Evolutionary conservation across 2,888 invertebrate genomes (phyloP), one percentile per base, ranked within the genome.

Genomic region (Stenotaenia linearis): DNA sequence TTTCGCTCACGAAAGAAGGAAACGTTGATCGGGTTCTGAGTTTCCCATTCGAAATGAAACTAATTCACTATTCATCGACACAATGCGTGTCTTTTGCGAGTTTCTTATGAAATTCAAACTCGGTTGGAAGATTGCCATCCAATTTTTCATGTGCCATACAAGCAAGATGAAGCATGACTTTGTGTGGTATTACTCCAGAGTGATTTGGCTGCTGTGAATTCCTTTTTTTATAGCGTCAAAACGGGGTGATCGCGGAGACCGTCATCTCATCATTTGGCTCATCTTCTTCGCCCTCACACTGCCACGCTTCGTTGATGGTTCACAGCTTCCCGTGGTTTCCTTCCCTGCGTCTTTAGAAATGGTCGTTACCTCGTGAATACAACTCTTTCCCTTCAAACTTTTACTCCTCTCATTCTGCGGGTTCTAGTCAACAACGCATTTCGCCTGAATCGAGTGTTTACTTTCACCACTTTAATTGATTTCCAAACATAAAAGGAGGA

Each of bases 211-310:
- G 69, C 69, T 28, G 28, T 28, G 69, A 69, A 69, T 69, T 69
- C 69, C 28, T 25, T 69, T 28, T 69, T 28, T 69, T 69, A 28
- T 69, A 28, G 12, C 28, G n/a, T 28, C 69, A 69, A 56, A 69
- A 69, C 10, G 23, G 69, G 28, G 69, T 69, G 25, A 28, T 69
- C 69, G 15, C 25, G 7, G 69, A 50, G 69, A 69, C 69, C 23
- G 69, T 69, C 69, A 69, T 69, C 69, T 69, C 28, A 69, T 69
- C 69, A 69, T 69, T 69, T 69, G 69, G 69, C 69, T 69, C 69
- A 69, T 69, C 69, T 69, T 69, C 69, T 2, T 23, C 25, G 69
- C 69, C 28, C 69, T 69, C 28, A 9, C 25, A 18, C 18, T 18
- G 50, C 50, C 50, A 50, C 50, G 50, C 50, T 50, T 50, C 18